Conservation (phyloP, 2,797 vertebrate genomes). For the Pterois miles region DNA sequence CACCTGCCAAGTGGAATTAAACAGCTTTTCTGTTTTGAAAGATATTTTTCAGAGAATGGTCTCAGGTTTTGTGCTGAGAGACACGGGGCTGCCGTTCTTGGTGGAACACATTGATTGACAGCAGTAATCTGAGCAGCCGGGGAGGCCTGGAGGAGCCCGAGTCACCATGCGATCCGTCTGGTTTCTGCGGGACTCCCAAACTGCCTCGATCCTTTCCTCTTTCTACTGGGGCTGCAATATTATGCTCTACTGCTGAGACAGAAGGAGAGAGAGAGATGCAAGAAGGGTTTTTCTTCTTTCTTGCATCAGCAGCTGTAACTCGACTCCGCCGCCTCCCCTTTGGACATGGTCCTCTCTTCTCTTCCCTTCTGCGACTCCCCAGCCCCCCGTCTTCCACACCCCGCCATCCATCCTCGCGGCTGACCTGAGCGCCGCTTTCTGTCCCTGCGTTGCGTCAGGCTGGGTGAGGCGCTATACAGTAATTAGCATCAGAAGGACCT, state of each 20-base stretch:
- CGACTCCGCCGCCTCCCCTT: constrained; percentile 50
- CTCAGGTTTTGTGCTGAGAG: constrained; percentile 48
- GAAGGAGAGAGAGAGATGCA: constrained; percentile 32
- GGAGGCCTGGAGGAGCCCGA: constrained; percentile 53
- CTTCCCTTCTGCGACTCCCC: background rate
- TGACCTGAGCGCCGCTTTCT: constrained; percentile 56
- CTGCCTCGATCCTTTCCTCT: constrained; percentile 26
- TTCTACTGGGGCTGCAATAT: constrained; percentile 30
- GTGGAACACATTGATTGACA: constrained; percentile 69
- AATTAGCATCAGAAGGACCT: constrained; percentile 76
- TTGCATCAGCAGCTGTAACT: constrained; percentile 76
- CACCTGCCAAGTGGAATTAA: constrained; percentile 55
- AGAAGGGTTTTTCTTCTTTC: constrained; percentile 58
- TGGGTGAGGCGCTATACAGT: constrained; percentile 51
- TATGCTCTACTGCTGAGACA: constrained; percentile 45
- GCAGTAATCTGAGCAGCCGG: constrained; percentile 66
- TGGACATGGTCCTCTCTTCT: constrained; percentile 34
- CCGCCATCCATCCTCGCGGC: constrained; percentile 28
- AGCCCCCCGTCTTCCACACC: background rate
- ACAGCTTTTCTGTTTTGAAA: constrained; percentile 53
- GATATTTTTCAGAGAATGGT: constrained; percentile 40
- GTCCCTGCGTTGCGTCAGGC: constrained; percentile 71
- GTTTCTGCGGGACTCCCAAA: constrained; percentile 52
- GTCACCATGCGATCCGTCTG: constrained; percentile 44
- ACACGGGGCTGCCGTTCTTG: background rate